Base-by-base conservation (phyloP, 2,113 vertebrate species). In the Dipodomys spectabilis region DNA sequence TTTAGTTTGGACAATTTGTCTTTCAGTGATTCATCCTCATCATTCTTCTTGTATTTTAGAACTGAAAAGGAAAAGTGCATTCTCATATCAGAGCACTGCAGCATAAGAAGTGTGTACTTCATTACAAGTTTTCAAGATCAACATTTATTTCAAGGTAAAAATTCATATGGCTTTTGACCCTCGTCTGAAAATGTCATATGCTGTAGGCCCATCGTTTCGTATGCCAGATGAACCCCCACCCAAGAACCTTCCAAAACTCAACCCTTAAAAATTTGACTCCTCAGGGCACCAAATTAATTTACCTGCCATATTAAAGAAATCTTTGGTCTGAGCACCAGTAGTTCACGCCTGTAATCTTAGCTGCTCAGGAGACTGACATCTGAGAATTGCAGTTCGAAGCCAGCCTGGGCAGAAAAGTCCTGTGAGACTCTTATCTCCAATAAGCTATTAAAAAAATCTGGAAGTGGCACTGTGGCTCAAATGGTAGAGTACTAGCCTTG, bases 11-110 rank as follows among this genome's bases (percentile, higher is more conserved):
- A 98, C 85, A 99, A 96, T 97, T 99, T 99, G 32, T 99, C 99
- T 97, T 99, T 99, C 91, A 99, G 95, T 5, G 98, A 99, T 96
- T 98, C 99, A 49, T 99, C 99, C 88, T 99, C 99, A 39, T 99
- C 99, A 68, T 97, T 97, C 94, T 98, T 99, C 97, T 99, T 99
- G 88, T 99, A 99, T 96, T 99, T 99, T 98, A 99, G 98, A 91
- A 99, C 99, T 99, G 98, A 95, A 96, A 97, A 6, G 92, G 93
- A 97, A 96, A 94, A 95, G 93, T 64, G 79, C 28, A 68, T 69
- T 75, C 27, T 92, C 27, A 60, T 6, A 49, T 32, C 19, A 30
- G 67, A 79, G 69, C 53, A 69, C 2, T 22, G 10, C 10, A 39
- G 27, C 67, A 60, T 5, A 60, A 64, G 23, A 53, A 53, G 25